These are phyloP conservation scores for Augochlorella aurata DNA, from an alignment of 2,888 invertebrate species.

Conservation along the genomic window DNA sequence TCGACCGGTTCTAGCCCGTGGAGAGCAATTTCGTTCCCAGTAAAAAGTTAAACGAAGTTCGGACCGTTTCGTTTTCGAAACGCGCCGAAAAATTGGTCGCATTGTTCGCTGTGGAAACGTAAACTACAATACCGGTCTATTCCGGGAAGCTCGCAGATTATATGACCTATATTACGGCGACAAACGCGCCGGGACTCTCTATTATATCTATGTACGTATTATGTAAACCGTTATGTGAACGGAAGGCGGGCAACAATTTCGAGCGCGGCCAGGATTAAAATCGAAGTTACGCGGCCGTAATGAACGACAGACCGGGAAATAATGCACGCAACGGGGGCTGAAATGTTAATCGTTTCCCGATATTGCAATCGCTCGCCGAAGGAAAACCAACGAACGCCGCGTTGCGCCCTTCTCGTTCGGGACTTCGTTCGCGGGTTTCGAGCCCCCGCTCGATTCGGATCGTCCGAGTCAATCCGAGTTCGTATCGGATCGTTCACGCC, in stretches of 20 bases:
- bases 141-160: constrained; percentile 1
- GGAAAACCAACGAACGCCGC: not conserved
- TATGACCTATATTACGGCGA: not conserved
- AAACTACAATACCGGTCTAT: constrained; percentile 9
- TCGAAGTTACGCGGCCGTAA: not conserved
- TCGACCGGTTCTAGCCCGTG: not conserved
- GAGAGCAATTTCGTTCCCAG: not conserved
- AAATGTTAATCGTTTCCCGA: constrained; percentile 4
- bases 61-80: not conserved
- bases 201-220: not conserved
- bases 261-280: not conserved
- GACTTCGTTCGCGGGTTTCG: no score
- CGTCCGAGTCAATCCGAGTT: no score
- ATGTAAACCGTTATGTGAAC: not conserved
- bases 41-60: constrained; percentile 4
- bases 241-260: not conserved
- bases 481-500: no score
- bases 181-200: not conserved
- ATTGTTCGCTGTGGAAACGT: not conserved
- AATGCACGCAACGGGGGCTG: constrained; percentile 7
- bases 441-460: no score
- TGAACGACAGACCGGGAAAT: constrained; percentile 3
- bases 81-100: not conserved
- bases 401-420: not conserved
- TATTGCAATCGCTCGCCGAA: not conserved